A percentile compares a stretch with the other conserved stretches of the same genome.
These are phyloP conservation scores for Decapterus maruadsi DNA, from an alignment of 2,797 vertebrate genomes.

Conservation along the genomic window DNA sequence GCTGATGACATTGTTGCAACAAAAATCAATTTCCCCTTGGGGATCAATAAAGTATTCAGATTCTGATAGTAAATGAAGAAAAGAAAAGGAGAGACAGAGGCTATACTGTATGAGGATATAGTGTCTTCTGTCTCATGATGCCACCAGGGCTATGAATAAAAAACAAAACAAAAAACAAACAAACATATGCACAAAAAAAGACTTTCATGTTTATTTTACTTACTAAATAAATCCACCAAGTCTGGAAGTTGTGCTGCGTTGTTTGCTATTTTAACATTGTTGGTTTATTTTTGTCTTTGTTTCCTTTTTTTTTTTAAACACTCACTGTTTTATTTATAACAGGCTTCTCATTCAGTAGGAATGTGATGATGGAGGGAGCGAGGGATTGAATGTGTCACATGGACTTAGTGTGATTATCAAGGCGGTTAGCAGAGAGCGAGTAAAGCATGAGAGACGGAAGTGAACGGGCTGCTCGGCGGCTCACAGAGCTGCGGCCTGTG, in stretches of 20 bases:
- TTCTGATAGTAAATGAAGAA: no score
- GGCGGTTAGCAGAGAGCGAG: conserved; percentile 16
- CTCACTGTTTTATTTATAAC: no score
- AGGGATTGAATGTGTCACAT: conserved; percentile 14
- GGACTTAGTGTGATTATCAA: conserved; percentile 29
- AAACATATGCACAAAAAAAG: no score
- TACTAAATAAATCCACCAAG: not conserved
- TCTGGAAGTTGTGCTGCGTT: not conserved
- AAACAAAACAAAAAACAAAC: no score
- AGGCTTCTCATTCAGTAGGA: not conserved
- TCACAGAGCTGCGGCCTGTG: conserved; percentile 13
- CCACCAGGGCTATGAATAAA: no score
- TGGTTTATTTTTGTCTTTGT: not conserved
- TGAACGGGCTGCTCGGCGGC: not conserved
- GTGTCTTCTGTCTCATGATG: no score
- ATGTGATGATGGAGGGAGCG: not conserved
- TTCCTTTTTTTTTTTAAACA: no score
- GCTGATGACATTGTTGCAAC: no score
- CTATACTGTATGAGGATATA: no score
- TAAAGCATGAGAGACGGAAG: conserved; percentile 12
- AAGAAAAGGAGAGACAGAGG: no score
- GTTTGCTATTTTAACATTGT: not conserved
- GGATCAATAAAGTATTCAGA: no score
- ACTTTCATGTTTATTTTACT: not conserved
- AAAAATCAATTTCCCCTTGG: no score